phyloP scores from a whole-genome alignment of 2,888 invertebrate genomes.

The Aleiodes testaceus region DNA sequence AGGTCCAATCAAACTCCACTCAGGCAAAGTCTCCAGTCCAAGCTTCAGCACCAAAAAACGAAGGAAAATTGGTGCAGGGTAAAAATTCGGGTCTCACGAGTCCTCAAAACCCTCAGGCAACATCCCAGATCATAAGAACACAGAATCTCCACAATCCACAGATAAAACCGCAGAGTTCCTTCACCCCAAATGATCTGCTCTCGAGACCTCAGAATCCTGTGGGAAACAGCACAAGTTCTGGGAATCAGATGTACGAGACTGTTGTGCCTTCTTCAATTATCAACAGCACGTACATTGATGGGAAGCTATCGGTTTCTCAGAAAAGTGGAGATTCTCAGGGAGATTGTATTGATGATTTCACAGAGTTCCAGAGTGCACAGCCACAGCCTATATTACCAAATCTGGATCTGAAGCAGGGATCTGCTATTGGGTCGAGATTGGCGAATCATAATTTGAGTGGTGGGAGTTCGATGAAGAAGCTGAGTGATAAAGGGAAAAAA shows the following conservation, averaged over 20 bases:
- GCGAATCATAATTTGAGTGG: constrained; percentile 73
- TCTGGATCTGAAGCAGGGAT: constrained; percentile 67
- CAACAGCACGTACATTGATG: constrained; percentile 43
- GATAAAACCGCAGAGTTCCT: neutral
- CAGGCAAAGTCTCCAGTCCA: constrained; percentile 39
- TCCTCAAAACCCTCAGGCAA: neutral
- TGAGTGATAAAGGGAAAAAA: constrained; percentile 64
- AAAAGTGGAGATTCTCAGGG: constrained; percentile 39
- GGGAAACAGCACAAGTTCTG: too few relatives aligned
- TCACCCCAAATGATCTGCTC: too few relatives aligned
- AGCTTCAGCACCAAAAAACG: neutral
- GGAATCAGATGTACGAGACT: neutral
- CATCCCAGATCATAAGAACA: neutral
- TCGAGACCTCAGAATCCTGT: too few relatives aligned
- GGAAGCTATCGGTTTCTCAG: neutral
- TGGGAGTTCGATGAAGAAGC: constrained; percentile 60
- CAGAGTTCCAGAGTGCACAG: constrained; percentile 74
- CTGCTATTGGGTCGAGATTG: constrained; percentile 72
- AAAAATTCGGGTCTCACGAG: too few relatives aligned
- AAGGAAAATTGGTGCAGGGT: neutral
- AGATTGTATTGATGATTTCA: constrained; percentile 71
- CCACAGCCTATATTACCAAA: constrained; percentile 49
- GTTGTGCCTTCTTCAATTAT: constrained; percentile 46
- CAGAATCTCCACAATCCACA: neutral
- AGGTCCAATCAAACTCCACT: constrained; percentile 24